A percentile compares a stretch with the other conserved stretches of the same genome.
Conservation (phyloP, 2,797 vertebrate species). For the Thripadectes ignobilis region DNA sequence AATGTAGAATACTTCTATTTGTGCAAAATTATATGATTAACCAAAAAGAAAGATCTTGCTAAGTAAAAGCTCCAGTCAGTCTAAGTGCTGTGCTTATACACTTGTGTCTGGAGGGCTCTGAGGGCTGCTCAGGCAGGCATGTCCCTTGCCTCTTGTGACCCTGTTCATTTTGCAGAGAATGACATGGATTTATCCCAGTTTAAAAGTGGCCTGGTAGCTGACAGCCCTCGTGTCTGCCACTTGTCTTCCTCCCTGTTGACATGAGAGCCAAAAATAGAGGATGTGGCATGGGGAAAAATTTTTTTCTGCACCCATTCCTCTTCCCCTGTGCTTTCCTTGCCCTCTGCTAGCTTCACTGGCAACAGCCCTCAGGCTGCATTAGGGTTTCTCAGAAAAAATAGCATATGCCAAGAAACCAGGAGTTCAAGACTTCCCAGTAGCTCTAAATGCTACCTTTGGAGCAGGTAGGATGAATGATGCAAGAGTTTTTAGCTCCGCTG, state of each 20-base stretch:
- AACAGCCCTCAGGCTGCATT: not conserved
- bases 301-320: not conserved
- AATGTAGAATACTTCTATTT: not conserved
- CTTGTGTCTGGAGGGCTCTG: not conserved
- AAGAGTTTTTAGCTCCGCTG: not conserved
- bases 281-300: not conserved
- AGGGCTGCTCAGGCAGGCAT: not conserved
- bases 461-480: not conserved
- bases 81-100: not conserved
- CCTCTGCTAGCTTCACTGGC: not conserved
- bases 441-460: not conserved
- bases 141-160: not conserved
- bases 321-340: not conserved
- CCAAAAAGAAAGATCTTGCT: not conserved
- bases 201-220: not conserved
- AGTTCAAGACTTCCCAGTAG: not conserved
- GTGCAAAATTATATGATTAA: constrained; percentile 24
- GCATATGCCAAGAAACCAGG: not conserved
- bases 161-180: constrained; percentile 1
- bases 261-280: constrained; percentile 21
- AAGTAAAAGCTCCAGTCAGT: not conserved
- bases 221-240: not conserved
- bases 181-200: not conserved
- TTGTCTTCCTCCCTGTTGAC: constrained; percentile 9
- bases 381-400: not conserved